phyloP scores from a whole-genome alignment of 2,888 invertebrate species.

The Agrotis ipsilon region DNA sequence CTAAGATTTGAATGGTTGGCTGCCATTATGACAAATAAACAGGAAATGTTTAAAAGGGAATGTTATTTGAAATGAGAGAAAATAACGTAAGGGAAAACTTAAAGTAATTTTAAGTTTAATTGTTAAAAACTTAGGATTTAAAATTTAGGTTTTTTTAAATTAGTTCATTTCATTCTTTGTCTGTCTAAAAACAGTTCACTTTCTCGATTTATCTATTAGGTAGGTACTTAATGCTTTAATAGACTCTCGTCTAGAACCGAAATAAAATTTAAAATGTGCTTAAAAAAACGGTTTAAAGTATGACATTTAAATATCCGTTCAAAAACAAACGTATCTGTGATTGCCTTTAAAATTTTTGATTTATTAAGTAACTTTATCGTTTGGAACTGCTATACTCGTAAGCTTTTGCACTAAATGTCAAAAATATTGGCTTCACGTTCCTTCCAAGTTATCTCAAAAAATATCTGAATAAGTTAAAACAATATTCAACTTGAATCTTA shows the following conservation, averaged over 20 bases:
- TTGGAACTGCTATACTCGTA: neutral
- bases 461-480: constrained; percentile 21
- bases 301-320: neutral
- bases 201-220: neutral
- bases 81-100: constrained; percentile 18
- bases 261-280: neutral
- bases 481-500: constrained; percentile 31
- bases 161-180: too few species aligned
- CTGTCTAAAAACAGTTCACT: too few species aligned
- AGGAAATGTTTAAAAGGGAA: constrained; percentile 45
- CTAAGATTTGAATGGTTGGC: constrained; percentile 43
- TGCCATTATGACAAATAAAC: constrained; percentile 51
- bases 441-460: neutral
- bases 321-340: constrained; percentile 6
- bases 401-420: neutral
- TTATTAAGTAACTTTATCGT: neutral
- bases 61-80: constrained; percentile 30
- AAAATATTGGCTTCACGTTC: constrained; percentile 5
- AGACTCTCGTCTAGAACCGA: neutral
- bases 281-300: neutral
- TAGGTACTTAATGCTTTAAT: neutral
- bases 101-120: neutral
- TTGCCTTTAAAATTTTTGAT: constrained; percentile 1
- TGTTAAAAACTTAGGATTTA: too few species aligned
- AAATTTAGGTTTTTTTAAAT: too few species aligned